Evolutionary conservation across 2,113 vertebrate genomes (phyloP), one percentile per base, ranked within the genome.

Genomic region (Salminus brasiliensis): DNA sequence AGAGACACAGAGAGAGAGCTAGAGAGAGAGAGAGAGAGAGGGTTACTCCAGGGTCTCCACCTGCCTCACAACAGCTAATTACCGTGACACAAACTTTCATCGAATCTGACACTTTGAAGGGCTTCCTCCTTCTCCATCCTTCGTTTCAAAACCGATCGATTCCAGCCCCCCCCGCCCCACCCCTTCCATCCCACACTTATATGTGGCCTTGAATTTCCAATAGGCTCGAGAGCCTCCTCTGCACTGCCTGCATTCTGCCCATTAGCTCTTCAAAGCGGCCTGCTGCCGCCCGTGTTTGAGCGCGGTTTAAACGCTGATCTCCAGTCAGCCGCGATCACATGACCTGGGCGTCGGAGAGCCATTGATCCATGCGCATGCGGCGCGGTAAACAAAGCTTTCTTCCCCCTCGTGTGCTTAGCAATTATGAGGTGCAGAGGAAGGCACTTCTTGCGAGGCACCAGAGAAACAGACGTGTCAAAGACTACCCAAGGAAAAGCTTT

Each of bases 61-160:
- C 82, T 63, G 78, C 75, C 77, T 65, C 81, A 69, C 83, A 78
- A 72, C 49, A 65, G 69, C 81, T 88, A 90, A 91, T 90, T 88
- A 90, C 84, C 79, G 63, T 45, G 1, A 65, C 60, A 1, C 82
- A 84, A 88, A 89, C 87, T 85, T 88, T 88, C 84, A 91, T 89
- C 81, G 77, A 88, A 86, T 85, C 85, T 77, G 87, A 90, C 88
- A 89, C 85, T 90, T 88, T 91, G 85, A 89, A 88, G 85, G 82
- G 85, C 84, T 87, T 88, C 83, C 74, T 79, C 68, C 83, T 82
- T 80, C 84, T 78, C 80, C 87, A 84, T 89, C 76, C 78, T 69
- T 87, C 88, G 82, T 85, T 89, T 89, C 86, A 87, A 86, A 91
- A 85, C 83, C 80, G 87, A 91, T 88, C 81, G 88, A 88, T 89